Percentiles rank a stretch among this genome's conserved stretches.
Evolutionary conservation across 2,113 vertebrate species (phyloP).

Genomic region (Caranx ignobilis): DNA sequence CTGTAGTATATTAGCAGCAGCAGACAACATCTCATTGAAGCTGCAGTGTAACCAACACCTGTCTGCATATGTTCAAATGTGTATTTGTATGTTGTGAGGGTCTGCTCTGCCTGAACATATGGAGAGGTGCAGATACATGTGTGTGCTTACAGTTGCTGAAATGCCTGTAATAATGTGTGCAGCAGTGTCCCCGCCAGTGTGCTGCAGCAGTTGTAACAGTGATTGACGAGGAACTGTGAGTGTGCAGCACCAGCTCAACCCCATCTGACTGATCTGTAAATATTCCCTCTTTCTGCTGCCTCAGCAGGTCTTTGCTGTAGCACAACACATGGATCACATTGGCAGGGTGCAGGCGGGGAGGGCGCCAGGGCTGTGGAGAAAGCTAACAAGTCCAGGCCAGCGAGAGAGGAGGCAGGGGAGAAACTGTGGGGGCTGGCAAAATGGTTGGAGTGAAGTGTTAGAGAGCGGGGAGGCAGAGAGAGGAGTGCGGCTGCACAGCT

Average conservation of each 20-base stretch:
- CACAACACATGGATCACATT: slow-evolving; percentile 81
- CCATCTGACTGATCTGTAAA: slow-evolving; percentile 84
- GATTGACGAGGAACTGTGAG: slow-evolving; percentile 77
- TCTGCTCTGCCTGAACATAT: background rate
- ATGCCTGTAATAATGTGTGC: slow-evolving; percentile 25
- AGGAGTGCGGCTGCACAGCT: slow-evolving; percentile 43
- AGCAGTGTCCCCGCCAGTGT: slow-evolving; percentile 20
- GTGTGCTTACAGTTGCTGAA: slow-evolving; percentile 14
- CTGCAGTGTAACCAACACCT: background rate
- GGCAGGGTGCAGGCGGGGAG: slow-evolving; percentile 46
- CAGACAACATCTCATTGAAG: background rate
- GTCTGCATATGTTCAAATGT: background rate
- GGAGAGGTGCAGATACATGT: background rate
- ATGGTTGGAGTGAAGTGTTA: slow-evolving; percentile 19
- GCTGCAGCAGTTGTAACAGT: slow-evolving; percentile 57
- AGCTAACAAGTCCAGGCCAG: slow-evolving; percentile 42
- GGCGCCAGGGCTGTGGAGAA: slow-evolving; percentile 28
- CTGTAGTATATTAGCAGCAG: background rate
- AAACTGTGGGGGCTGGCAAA: slow-evolving; percentile 30
- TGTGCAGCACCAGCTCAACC: slow-evolving; percentile 62
- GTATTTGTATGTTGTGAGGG: background rate
- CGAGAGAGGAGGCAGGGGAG: slow-evolving; percentile 21
- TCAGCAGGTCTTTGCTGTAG: slow-evolving; percentile 77
- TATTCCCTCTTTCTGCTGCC: slow-evolving; percentile 81
- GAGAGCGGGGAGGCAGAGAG: slow-evolving; percentile 10